Base-by-base conservation (phyloP, 2,888 invertebrate genomes). In the Drosophila monieri region DNA sequence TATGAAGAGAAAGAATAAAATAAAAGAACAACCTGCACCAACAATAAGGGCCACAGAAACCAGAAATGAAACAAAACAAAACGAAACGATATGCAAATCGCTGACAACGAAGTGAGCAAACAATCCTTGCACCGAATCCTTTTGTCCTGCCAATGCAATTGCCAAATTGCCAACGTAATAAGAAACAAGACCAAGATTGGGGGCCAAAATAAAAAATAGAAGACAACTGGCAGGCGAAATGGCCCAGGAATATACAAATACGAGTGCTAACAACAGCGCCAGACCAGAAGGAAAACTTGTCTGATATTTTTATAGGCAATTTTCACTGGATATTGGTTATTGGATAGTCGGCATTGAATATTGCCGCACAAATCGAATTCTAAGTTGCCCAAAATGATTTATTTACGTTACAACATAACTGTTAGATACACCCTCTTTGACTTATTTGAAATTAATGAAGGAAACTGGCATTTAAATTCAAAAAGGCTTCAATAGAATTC, bases 231-330 rank as follows among this genome's bases (percentile, higher is more conserved):
- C 3, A 41, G 39, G 5, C n/a, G 15, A 18, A 18, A 39, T 39
- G 15, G 39, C 15, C n/a, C 15, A 18, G n/a, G 1, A 15, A 62
- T 49, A 51, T 1, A 51, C n/a, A 56, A 39, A 53, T 15, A 43
- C 15, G 43, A 41, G 55, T 55, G n/a, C 30, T 3, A 47, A 49
- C 48, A 47, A 49, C 48, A 57, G 51, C 30, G 27, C 52, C 23
- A 65, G 49, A 69, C 43, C 56, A 73, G 58, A 73, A 61, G 55
- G 52, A 61, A 58, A 72, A 81, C 73, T 72, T 70, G 60, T 74
- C 57, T 67, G 62, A 66, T 62, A 52, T 55, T 60, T 69, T 77
- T 30, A 59, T 66, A 61, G 55, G 44, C 47, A 44, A 55, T 64
- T 52, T 67, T 60, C 43, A 43, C 10, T 14, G 21, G 21, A 43